Percentiles rank a stretch among this genome's conserved stretches.
These are phyloP conservation scores for Eudyptes chrysolophus DNA, from an alignment of 2,113 vertebrate species.

Conservation along the genomic window DNA sequence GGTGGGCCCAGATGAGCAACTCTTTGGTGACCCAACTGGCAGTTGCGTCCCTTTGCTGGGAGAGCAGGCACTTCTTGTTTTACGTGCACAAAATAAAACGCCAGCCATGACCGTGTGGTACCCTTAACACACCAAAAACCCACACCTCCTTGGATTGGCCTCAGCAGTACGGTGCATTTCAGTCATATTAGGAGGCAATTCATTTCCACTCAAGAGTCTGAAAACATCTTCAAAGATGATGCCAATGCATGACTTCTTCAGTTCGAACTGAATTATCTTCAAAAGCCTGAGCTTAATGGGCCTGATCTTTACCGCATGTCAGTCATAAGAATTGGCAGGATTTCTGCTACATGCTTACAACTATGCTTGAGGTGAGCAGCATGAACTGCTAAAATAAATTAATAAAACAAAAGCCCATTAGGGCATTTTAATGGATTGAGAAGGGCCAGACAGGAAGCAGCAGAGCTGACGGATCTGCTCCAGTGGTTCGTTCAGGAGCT, in stretches of 20 bases:
- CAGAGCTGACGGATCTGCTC: slow-evolving; percentile 26
- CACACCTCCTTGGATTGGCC: background rate
- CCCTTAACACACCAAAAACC: background rate
- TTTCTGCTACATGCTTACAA: background rate
- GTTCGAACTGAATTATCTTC: background rate
- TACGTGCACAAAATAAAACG: background rate
- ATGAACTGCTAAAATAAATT: slow-evolving; percentile 55
- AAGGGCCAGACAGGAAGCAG: slow-evolving; percentile 62
- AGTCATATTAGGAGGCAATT: background rate
- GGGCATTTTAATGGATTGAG: slow-evolving; percentile 52
- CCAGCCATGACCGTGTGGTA: background rate
- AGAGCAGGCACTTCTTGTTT: background rate
- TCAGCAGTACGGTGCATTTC: background rate
- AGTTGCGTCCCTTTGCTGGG: background rate
- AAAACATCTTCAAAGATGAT: background rate
- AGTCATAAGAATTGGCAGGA: background rate
- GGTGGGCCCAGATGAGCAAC: background rate
- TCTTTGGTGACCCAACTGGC: background rate
- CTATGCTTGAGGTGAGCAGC: slow-evolving; percentile 39
- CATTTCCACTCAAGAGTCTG: background rate
- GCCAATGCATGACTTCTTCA: background rate
- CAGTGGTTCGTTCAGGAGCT: slow-evolving; percentile 42
- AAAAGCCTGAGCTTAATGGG: background rate
- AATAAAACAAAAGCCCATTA: slow-evolving; percentile 65
- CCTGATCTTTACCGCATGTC: background rate